Base-by-base conservation (phyloP, 2,113 vertebrate species). In the Brachyhypopomus occidentalis region DNA sequence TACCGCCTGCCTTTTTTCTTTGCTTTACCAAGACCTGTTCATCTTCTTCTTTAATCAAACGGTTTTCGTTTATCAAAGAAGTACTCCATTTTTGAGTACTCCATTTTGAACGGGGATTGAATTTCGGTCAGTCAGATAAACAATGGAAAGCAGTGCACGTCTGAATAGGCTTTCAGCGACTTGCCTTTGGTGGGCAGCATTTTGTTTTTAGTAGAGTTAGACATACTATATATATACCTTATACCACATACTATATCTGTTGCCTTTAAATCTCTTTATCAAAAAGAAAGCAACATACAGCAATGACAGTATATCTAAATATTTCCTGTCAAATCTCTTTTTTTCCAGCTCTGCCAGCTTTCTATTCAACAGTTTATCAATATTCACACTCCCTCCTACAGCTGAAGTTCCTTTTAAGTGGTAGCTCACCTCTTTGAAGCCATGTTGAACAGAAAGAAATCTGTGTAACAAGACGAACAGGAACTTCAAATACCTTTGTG, bases 401-500 rank as follows among this genome's bases (percentile, higher is more conserved):
- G 38, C 59, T 34, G 0, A 1, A 17, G 23, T 7, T 55, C 56
- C 59, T 69, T 59, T 23, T 41, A 58, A 78, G 17, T 66, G 9
- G 12, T 30, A 3, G 22, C 25, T n/a, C 77, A 7, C 30, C 56
- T 62, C 45, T 58, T 71, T 71, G 64, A 84, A 71, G 64, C 77
- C 9, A 3, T 76, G 72, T 17, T 62, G 22, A 72, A 80, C 41
- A 63, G 20, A 48, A 72, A 67, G 60, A 73, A 72, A 71, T 41
- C 17, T 27, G 30, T 38, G 63, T 71, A 55, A 79, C 72, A 75
- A 56, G 52, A 59, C 7, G 25, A 79, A 60, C 56, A 48, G 45
- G 55, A 63, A 63, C 79, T 75, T 75, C 64, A 79, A 45, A 34
- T 41, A 55, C 63, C 22, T 41, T 64, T 62, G 77, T 69, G 70